Percentiles rank a stretch among this genome's conserved stretches.
Conservation (phyloP, 2,888 invertebrate genomes). For the Caenorhabditis uteleia region DNA sequence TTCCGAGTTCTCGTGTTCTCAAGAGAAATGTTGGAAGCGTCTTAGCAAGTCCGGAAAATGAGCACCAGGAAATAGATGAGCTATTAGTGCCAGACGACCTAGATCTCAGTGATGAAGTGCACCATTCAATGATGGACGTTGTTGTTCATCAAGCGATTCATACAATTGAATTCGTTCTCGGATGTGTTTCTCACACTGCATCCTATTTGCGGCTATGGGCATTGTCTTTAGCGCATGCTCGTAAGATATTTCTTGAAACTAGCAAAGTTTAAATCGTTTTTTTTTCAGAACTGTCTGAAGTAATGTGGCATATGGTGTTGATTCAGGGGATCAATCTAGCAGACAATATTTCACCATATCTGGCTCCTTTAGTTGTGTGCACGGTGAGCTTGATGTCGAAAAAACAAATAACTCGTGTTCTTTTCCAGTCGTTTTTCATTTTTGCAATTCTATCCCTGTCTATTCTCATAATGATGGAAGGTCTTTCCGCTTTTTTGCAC, state of each 20-base stretch:
- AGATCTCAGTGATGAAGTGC: constrained; percentile 10
- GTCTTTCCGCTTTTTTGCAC: constrained; percentile 69
- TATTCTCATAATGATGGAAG: constrained; percentile 69
- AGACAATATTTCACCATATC: constrained; percentile 5
- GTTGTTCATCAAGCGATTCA: constrained; percentile 79
- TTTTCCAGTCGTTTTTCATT: constrained; percentile 78
- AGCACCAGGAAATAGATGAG: background rate
- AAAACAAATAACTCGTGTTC: background rate
- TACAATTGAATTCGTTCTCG: constrained; percentile 96
- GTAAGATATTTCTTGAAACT: constrained; percentile 75
- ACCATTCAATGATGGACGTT: constrained; percentile 31
- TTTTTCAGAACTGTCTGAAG: constrained; percentile 2
- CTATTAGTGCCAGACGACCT: constrained; percentile 11
- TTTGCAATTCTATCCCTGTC: constrained; percentile 75
- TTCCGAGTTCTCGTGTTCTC: background rate
- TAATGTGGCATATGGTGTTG: constrained; percentile 53
- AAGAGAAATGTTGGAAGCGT: constrained; percentile 4
- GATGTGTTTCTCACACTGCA: constrained; percentile 96
- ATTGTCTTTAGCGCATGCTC: constrained; percentile 93
- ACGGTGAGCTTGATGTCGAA: constrained; percentile 6
- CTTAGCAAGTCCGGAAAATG: too few relatives aligned
- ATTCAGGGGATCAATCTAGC: constrained; percentile 40
- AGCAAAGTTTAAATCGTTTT: background rate
- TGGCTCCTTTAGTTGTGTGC: constrained; percentile 9
- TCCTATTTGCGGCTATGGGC: constrained; percentile 98